Conservation (phyloP, 2,113 vertebrate species). For the Nannobrachium achirus region DNA sequence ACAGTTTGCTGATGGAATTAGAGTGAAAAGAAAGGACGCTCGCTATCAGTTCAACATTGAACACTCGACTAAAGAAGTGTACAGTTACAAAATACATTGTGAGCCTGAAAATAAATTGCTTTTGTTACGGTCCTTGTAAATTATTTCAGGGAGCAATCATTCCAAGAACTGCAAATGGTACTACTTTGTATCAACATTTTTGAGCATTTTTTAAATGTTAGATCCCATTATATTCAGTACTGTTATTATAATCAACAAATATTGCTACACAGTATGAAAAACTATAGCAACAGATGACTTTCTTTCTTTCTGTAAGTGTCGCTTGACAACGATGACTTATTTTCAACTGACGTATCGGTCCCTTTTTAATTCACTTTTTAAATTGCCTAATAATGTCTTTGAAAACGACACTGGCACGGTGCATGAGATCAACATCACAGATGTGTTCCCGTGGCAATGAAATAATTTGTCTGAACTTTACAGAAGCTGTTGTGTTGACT, state of each 20-base stretch:
- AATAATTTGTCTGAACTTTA: not conserved
- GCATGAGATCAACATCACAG: not conserved
- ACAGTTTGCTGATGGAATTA: not conserved
- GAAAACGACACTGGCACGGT: too few species aligned
- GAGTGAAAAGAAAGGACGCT: not conserved
- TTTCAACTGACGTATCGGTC: not conserved
- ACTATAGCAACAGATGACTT: too few species aligned
- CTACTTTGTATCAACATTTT: not conserved
- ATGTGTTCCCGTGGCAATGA: not conserved
- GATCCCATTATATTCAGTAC: too few species aligned
- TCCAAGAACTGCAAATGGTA: not conserved
- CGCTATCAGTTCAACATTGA: not conserved
- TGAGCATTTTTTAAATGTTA: too few species aligned
- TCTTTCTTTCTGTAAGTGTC: too few species aligned
- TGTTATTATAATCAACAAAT: not conserved
- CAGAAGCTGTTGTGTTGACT: not conserved
- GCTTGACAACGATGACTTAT: too few species aligned
- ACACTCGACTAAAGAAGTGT: not conserved
- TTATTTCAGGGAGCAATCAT: not conserved
- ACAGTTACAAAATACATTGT: not conserved
- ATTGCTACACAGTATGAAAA: not conserved
- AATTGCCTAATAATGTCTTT: not conserved
- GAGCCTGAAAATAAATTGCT: too few species aligned
- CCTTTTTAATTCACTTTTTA: too few species aligned
- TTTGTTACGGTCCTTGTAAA: not conserved